These are phyloP conservation scores for Anastrepha ludens DNA, from an alignment of 1,140 invertebrate genomes.

Conservation along the genomic window DNA sequence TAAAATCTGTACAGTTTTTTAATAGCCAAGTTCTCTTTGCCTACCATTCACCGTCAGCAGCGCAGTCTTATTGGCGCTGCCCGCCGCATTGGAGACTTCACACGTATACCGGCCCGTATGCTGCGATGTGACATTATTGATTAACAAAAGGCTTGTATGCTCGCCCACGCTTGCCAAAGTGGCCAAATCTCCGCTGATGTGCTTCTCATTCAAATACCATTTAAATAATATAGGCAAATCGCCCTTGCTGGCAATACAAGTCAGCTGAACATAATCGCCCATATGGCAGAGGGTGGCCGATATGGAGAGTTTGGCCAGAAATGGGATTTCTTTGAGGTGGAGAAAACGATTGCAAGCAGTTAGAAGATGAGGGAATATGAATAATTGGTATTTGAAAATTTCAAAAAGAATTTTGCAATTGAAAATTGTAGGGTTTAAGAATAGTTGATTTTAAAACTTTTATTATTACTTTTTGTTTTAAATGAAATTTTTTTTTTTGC, in stretches of 20 bases:
- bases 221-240: conserved; percentile 81
- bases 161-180: conserved; percentile 77
- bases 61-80: conserved; percentile 81
- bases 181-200: conserved; percentile 59
- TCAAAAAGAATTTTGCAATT: background rate
- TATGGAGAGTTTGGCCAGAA: conserved; percentile 85
- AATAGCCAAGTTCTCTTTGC: conserved; percentile 12
- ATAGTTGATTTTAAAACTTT: background rate
- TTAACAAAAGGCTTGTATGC: conserved; percentile 74
- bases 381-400: background rate
- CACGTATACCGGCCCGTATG: conserved; percentile 90
- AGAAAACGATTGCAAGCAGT: background rate
- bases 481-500: too few species aligned
- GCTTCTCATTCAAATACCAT: conserved; percentile 77
- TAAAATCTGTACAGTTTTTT: conserved; percentile 24
- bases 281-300: conserved; percentile 85
- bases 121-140: conserved; percentile 76
- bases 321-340: conserved; percentile 79
- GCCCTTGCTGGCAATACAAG: conserved; percentile 82
- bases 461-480: too few species aligned
- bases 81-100: conserved; percentile 83
- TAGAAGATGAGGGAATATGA: background rate
- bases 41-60: conserved; percentile 83
- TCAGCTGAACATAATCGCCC: conserved; percentile 83
- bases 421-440: background rate